A percentile compares a stretch with the other conserved stretches of the same genome.
These are phyloP conservation scores for Myripristis jacobus DNA, from an alignment of 2,797 vertebrate genomes.

Conservation along the genomic window DNA sequence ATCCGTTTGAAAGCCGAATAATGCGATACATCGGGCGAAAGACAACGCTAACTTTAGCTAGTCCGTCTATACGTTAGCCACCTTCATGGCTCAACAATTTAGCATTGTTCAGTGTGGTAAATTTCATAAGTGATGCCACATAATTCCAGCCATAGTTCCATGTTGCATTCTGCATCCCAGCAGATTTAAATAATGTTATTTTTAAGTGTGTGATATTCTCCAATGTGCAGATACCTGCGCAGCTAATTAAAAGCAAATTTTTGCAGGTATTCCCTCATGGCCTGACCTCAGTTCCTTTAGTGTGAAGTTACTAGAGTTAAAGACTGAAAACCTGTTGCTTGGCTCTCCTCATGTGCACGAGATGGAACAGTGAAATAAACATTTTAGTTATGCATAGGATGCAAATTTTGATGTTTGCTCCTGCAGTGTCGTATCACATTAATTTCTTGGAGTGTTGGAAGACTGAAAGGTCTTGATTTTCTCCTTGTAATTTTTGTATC, in stretches of 20 bases:
- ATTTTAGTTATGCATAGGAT: background rate
- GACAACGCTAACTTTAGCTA: conserved; percentile 41
- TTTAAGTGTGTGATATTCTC: conserved; percentile 6
- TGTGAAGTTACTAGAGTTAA: background rate
- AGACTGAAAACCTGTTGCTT: background rate
- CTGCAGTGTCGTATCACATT: background rate
- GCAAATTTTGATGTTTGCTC: background rate
- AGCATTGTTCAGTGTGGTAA: background rate
- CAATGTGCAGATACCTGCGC: background rate
- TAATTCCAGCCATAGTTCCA: no score
- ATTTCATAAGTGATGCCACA: background rate
- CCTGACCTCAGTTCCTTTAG: conserved; percentile 27
- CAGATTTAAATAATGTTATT: conserved; percentile 19
- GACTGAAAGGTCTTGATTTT: background rate
- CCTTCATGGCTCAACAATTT: conserved; percentile 15
- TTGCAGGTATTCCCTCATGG: conserved; percentile 5
- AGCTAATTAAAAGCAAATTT: background rate
- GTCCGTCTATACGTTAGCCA: conserved; percentile 26
- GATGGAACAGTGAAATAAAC: background rate
- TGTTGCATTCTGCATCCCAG: background rate
- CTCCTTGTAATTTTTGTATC: no score
- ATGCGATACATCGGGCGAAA: conserved; percentile 19
- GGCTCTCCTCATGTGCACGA: no score
- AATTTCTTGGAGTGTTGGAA: background rate
- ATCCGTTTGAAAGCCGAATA: conserved; percentile 13